phyloP scores from a whole-genome alignment of 1,140 invertebrate genomes.

The Choristoneura fumiferana region DNA sequence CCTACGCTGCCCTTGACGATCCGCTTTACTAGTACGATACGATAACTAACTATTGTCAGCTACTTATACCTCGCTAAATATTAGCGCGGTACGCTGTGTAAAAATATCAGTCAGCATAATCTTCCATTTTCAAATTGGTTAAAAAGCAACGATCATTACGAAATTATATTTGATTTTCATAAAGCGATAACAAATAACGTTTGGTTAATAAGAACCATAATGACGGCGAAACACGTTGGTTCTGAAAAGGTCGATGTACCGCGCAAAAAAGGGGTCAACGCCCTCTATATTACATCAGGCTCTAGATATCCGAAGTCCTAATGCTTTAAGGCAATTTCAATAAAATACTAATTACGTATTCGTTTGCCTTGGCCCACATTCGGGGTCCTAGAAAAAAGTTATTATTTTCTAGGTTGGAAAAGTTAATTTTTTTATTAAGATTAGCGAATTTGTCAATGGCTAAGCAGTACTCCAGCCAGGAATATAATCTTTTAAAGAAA shows the following conservation, averaged over 20 bases:
- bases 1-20: too few species aligned
- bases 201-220: constrained; percentile 30
- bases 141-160: not conserved
- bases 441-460: too few species aligned
- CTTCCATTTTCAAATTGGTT: constrained; percentile 1
- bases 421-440: too few species aligned
- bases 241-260: constrained; percentile 63
- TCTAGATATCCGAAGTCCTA: not conserved
- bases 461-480: too few species aligned
- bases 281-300: constrained; percentile 47
- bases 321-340: not conserved
- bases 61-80: too few species aligned
- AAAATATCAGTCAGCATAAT: constrained; percentile 18
- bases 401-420: too few species aligned
- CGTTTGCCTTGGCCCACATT: too few species aligned
- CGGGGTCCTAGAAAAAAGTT: too few species aligned
- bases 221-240: constrained; percentile 50
- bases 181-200: constrained; percentile 21
- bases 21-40: too few species aligned
- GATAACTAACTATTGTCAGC: too few species aligned
- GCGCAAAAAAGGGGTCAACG: constrained; percentile 67
- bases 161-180: constrained; percentile 1
- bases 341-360: not conserved
- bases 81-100: not conserved
- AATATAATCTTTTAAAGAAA: too few species aligned